Conservation (phyloP, 2,797 vertebrate species). For the Cyclura pinguis region DNA sequence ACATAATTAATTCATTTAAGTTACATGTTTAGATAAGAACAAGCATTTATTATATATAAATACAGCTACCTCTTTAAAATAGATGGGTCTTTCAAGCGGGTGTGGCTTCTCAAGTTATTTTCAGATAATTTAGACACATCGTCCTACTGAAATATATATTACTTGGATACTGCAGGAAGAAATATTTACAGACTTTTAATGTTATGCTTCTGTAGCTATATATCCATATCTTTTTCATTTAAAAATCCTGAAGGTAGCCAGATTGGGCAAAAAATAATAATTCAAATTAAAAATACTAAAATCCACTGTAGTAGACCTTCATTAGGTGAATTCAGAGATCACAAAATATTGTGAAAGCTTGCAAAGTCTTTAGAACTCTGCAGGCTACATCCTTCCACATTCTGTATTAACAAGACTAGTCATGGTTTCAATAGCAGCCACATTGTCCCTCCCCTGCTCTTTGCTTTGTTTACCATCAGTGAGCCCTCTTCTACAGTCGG, state of each 20-base stretch:
- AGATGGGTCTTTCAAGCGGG: not conserved
- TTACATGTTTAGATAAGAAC: constrained; percentile 55
- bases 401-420: not conserved
- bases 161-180: constrained; percentile 25
- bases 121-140: not conserved
- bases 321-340: not conserved
- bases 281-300: not conserved
- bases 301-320: not conserved
- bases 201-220: constrained; percentile 1
- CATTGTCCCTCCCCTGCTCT: not conserved
- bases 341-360: not conserved
- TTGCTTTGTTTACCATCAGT: not conserved
- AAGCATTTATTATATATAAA: constrained; percentile 44
- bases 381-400: not conserved
- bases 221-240: not conserved
- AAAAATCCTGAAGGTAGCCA: not conserved
- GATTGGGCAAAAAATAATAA: not conserved
- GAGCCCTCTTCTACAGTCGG: too few species aligned
- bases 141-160: not conserved
- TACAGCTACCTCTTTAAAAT: constrained; percentile 29
- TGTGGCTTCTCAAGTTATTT: constrained; percentile 6
- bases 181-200: constrained; percentile 4
- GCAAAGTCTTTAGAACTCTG: not conserved
- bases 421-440: not conserved
- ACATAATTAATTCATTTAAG: constrained; percentile 63